These are phyloP conservation scores for Oligia fasciuncula DNA, from an alignment of 2,888 invertebrate genomes.

Conservation along the genomic window DNA sequence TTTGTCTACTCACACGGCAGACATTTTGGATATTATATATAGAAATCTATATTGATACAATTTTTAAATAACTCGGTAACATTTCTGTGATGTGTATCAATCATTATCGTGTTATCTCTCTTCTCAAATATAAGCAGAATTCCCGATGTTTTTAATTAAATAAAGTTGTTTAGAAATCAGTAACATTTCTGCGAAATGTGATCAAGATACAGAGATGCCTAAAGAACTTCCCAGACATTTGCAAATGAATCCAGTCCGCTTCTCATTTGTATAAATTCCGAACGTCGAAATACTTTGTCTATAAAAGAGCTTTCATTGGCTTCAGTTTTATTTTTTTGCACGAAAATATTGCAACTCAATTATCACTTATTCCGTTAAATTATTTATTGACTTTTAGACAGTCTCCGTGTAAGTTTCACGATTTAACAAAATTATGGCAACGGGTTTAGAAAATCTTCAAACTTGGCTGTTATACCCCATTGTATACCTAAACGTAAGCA, in stretches of 20 bases:
- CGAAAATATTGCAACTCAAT: constrained; percentile 10
- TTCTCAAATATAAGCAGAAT: neutral
- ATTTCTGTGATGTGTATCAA: neutral
- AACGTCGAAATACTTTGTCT: constrained; percentile 1
- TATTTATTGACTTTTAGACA: neutral
- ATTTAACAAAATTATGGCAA: neutral
- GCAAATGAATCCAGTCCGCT: neutral
- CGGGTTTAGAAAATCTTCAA: neutral
- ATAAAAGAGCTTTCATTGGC: neutral
- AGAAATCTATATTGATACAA: neutral
- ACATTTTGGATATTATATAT: neutral
- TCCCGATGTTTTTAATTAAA: neutral
- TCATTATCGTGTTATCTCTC: neutral
- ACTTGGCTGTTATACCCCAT: neutral
- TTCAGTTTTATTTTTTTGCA: neutral
- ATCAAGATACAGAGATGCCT: neutral
- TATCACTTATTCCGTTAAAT: neutral
- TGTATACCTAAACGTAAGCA: neutral
- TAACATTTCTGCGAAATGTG: constrained; percentile 8
- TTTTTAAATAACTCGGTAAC: neutral
- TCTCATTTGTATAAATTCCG: neutral
- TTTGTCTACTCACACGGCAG: neutral
- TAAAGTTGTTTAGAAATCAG: neutral
- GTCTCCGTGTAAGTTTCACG: neutral
- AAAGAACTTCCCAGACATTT: neutral